Conservation (phyloP, 1,140 invertebrate genomes). For the Papilio aristodemus region DNA sequence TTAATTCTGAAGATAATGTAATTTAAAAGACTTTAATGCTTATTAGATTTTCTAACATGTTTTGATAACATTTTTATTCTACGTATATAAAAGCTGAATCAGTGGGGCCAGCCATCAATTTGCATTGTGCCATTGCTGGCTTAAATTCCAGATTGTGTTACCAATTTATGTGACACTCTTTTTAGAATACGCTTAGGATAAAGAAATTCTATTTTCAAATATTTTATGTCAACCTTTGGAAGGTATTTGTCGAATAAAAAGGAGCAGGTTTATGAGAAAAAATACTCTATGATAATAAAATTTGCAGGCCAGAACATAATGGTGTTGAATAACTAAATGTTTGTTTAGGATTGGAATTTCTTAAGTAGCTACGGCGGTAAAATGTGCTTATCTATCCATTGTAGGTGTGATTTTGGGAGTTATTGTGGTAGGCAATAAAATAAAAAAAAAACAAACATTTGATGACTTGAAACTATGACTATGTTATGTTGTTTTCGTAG, state of each 20-base stretch:
- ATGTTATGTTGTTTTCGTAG: not conserved
- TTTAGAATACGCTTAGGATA: conserved; percentile 30
- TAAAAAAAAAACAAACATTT: conserved; percentile 3
- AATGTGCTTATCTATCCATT: conserved; percentile 30
- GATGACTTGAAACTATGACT: conserved; percentile 9
- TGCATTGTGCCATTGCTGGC: conserved; percentile 16
- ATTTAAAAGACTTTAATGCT: not conserved
- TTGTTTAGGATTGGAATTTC: conserved; percentile 33
- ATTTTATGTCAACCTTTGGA: conserved; percentile 12
- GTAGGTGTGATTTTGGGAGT: conserved; percentile 21
- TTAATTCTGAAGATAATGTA: no score
- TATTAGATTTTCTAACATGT: not conserved
- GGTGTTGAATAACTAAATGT: conserved; percentile 26
- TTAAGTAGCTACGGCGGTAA: conserved; percentile 14
- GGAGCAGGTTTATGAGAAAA: conserved; percentile 6
- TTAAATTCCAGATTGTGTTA: conserved; percentile 40
- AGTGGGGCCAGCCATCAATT: conserved; percentile 16
- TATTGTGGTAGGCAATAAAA: conserved; percentile 25
- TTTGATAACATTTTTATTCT: conserved; percentile 6
- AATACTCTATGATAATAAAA: conserved; percentile 25
- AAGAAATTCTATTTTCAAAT: conserved; percentile 25
- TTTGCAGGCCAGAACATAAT: conserved; percentile 28
- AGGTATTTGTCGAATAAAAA: conserved; percentile 6
- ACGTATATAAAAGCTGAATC: conserved; percentile 22
- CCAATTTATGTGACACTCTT: conserved; percentile 40